These are phyloP conservation scores for Drosophila kikkawai DNA, from an alignment of 1,140 invertebrate species.

Conservation along the genomic window DNA sequence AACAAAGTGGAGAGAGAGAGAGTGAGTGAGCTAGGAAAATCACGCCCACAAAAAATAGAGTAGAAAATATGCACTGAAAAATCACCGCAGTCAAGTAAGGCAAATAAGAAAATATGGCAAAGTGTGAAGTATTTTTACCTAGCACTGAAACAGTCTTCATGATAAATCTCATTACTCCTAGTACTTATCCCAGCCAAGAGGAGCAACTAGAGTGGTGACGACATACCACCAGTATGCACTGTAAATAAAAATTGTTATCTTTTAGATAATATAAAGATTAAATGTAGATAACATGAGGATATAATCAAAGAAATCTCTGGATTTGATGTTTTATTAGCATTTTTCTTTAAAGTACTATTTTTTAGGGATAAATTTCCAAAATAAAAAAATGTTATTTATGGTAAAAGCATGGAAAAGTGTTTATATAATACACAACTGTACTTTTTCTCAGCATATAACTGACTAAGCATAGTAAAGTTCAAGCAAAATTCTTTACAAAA, in stretches of 20 bases:
- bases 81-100: conserved; percentile 3
- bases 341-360: no score
- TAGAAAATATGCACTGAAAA: conserved; percentile 18
- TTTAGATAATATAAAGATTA: background rate
- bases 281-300: background rate
- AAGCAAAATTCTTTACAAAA: background rate
- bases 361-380: background rate
- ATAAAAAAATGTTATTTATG: background rate
- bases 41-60: conserved; percentile 20
- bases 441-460: background rate
- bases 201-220: background rate
- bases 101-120: conserved; percentile 5
- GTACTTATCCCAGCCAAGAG: conserved; percentile 6
- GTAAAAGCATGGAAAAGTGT: background rate
- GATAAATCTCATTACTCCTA: conserved; percentile 17
- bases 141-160: conserved; percentile 7
- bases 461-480: background rate
- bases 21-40: background rate
- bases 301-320: background rate
- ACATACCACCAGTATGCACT: background rate
- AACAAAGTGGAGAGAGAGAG: conserved; percentile 11
- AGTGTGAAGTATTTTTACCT: conserved; percentile 21
- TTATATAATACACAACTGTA: background rate
- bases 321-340: background rate
- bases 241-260: background rate